phyloP scores from a whole-genome alignment of 1,140 invertebrate genomes.

The Trichonephila clavipes region DNA sequence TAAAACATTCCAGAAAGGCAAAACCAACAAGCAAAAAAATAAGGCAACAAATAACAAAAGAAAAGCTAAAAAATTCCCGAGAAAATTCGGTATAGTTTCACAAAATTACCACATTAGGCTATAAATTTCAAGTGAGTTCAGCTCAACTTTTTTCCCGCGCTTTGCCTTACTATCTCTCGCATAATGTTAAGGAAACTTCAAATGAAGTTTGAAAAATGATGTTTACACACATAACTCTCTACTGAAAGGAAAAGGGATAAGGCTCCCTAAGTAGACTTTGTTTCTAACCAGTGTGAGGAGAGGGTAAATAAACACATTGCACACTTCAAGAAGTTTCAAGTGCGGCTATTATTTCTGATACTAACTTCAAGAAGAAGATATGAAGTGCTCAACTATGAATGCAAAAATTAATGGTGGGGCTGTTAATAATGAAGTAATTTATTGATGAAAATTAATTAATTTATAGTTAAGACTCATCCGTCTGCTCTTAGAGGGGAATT shows the following conservation, averaged over 20 bases:
- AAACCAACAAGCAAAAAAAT: not conserved
- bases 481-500: not conserved
- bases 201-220: constrained; percentile 43
- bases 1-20: not conserved
- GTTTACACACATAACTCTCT: constrained; percentile 28
- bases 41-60: not conserved
- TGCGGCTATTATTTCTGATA: not conserved
- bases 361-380: not conserved
- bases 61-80: not conserved
- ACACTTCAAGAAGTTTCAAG: not conserved
- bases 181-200: not conserved
- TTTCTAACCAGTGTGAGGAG: not conserved
- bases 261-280: not conserved
- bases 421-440: not conserved
- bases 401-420: not conserved
- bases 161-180: not conserved
- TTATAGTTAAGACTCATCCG: not conserved
- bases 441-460: not conserved
- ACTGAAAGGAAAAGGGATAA: not conserved
- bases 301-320: not conserved
- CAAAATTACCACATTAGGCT: constrained; percentile 36
- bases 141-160: not conserved
- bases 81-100: constrained; percentile 28
- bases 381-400: not conserved
- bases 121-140: constrained; percentile 35